phyloP scores from a whole-genome alignment of 2,113 vertebrate species.

The Campylomormyrus tamandua region DNA sequence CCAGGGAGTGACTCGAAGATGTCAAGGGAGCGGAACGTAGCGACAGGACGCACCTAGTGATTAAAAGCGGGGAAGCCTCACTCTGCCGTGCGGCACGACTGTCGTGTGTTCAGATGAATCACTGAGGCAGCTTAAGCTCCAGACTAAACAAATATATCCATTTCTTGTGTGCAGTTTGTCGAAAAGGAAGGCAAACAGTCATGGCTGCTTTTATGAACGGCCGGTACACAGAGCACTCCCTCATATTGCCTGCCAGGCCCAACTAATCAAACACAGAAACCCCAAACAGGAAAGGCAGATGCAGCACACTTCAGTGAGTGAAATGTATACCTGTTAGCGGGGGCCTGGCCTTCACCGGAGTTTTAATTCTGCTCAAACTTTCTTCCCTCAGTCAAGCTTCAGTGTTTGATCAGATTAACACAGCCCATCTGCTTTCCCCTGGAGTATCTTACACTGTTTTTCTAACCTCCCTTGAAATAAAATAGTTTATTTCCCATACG shows the following conservation, averaged over 20 bases:
- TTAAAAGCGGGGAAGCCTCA: not conserved
- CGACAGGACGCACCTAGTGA: not conserved
- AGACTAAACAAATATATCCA: slow-evolving; percentile 1
- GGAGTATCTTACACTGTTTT: not conserved
- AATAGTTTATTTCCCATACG: not conserved
- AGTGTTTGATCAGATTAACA: not conserved
- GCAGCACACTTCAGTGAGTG: not conserved
- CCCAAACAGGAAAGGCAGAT: not conserved
- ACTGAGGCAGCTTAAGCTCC: not conserved
- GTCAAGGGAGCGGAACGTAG: not conserved
- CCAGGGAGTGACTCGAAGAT: not conserved
- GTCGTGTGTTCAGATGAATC: not conserved
- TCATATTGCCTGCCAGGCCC: not conserved
- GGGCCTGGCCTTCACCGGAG: not conserved
- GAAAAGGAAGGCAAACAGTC: slow-evolving; percentile 2
- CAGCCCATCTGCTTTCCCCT: not conserved
- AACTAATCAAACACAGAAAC: slow-evolving; percentile 12
- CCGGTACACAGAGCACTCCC: slow-evolving; percentile 1
- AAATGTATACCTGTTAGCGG: not conserved
- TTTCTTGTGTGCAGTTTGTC: not conserved
- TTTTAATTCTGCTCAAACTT: not conserved
- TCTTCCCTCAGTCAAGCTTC: not conserved
- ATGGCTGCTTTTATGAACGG: slow-evolving; percentile 5
- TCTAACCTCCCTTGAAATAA: not conserved
- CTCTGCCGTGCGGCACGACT: not conserved